Conservation (phyloP, 2,888 invertebrate species). For the Andricus curvator region DNA sequence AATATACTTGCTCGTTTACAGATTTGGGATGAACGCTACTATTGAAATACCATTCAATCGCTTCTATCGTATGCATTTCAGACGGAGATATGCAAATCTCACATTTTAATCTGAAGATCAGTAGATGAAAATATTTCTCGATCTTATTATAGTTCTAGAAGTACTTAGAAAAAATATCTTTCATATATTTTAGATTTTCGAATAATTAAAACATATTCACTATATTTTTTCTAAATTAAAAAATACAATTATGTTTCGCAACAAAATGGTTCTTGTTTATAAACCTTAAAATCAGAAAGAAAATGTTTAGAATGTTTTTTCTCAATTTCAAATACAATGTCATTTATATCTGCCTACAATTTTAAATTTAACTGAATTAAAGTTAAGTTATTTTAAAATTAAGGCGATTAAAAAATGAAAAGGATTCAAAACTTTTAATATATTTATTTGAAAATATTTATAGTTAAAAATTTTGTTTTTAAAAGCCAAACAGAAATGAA, state of each 20-base stretch:
- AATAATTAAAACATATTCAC: background rate
- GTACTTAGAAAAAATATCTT: too few species aligned
- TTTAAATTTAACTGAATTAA: background rate
- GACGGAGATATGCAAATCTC: slow-evolving; percentile 80
- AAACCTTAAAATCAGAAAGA: too few species aligned
- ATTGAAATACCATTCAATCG: slow-evolving; percentile 79
- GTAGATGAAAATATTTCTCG: too few species aligned
- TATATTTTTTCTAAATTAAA: background rate
- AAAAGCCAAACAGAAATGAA: background rate
- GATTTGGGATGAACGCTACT: slow-evolving; percentile 65
- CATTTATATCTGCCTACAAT: too few species aligned
- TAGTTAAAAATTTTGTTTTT: too few species aligned
- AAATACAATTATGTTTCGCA: background rate
- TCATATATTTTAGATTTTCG: background rate
- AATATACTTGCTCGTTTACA: slow-evolving; percentile 73
- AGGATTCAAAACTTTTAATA: background rate
- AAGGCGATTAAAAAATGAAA: too few species aligned
- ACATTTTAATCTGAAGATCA: slow-evolving; percentile 77
- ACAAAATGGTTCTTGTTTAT: too few species aligned
- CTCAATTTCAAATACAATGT: too few species aligned
- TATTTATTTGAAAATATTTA: too few species aligned
- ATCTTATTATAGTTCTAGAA: too few species aligned
- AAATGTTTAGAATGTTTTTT: too few species aligned
- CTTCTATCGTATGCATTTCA: slow-evolving; percentile 72
- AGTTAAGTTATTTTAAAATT: too few species aligned